Evolutionary conservation across 2,797 vertebrate genomes (phyloP), one percentile per base, ranked within the genome.

Genomic region (Gorsachius magnificus): DNA sequence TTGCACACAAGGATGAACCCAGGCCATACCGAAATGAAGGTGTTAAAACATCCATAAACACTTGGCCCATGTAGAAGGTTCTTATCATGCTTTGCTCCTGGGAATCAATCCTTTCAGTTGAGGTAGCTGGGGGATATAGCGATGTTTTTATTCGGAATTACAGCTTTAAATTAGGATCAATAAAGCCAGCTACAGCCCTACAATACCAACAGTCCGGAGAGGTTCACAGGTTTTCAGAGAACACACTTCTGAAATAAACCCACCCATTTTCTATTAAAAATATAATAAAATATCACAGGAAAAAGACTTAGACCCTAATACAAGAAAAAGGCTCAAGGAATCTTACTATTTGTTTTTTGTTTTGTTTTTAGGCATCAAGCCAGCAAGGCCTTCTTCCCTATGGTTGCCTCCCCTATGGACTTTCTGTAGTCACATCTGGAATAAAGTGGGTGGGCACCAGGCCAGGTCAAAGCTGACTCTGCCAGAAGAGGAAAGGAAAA

Each of bases 391-490:
- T 96, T 98, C 98, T 98, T 96, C 98, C 97, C 97, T 96, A 86
- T 97, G 94, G 97, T 98, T 98, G 98, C 98, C 93, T 98, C 97
- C 96, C 97, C 92, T 95, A 97, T 96, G 98, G 97, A 97, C 97
- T 98, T 95, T 97, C 98, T 98, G 98, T 98, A 97, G 98, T 97
- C 98, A 98, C 98, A 98, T 98, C 98, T 99, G 98, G 98, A 98
- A 98, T 98, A 98, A 98, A 98, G 98, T 98, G 98, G 97, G 95
- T 97, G 97, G 98, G 98, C 98, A 97, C 31, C 33, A 58, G 96
- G 98, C 98, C 98, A 98, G 96, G 89, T 95, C 90, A 97, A 97
- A 97, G 97, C 97, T 96, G 97, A 98, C 96, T 96, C 96, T 96
- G 96, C 98, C 93, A 82, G 97, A 98, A 98, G 98, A 98, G 97